Evolutionary conservation across 2,888 invertebrate genomes (phyloP), one percentile per base, ranked within the genome.

Genomic region (Amiota mariae): DNA sequence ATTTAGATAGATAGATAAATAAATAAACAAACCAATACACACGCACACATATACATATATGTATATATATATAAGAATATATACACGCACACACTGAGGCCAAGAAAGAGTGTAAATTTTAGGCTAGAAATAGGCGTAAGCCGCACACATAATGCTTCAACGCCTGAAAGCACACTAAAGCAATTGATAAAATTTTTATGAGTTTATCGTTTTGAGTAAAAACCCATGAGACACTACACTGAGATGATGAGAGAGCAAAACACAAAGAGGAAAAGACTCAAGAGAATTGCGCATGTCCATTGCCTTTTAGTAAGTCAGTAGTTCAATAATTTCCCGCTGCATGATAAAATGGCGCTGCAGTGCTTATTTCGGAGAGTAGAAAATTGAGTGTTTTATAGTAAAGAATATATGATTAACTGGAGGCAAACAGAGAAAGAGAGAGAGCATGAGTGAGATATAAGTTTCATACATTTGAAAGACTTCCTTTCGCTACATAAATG

Each of bases 301-400:
- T 1, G 36, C 2, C 6, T 20, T 9, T 18, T 57, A 8, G 15
- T n/a, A n/a, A n/a, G 12, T n/a, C 11, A 8, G 64, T 73, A 79
- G 77, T 78, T 67, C 73, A 1, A 0, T 18, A 76, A 51, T 2
- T 78, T n/a, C 3, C 54, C 87, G 75, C 81, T 76, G 64, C 2
- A 48, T 9, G 1, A 4, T 8, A 63, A 72, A 77, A 12, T 87
- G 87, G 87, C 87, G 87, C 83, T 79, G 80, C 70, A 76, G 73
- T 73, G 75, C 12, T 1, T 18, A 12, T 57, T 56, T 70, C 36
- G 36, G 0, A 36, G 36, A 36, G 8, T 36, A 6, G 6, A 36
- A 2, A 36, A 36, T 36, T 36, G 36, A 36, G 36, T 36, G 36
- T 36, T 6, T 36, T 6, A 6, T 36, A 6, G 36, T 24, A 24